Conservation (phyloP, 1,140 invertebrate genomes). For the Sarcophaga peregrina region DNA sequence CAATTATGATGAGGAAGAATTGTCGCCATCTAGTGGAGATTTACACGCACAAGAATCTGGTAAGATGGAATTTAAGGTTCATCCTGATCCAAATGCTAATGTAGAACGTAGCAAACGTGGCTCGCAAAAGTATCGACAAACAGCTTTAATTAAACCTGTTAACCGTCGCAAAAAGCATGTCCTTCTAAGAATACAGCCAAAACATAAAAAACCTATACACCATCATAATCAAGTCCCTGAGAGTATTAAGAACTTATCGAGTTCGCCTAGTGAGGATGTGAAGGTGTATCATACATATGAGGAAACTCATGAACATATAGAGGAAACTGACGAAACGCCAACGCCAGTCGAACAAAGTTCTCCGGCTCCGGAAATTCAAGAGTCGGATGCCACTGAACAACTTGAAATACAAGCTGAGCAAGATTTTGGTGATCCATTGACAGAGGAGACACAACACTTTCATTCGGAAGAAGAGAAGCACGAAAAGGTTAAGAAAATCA, state of each 20-base stretch:
- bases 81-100: constrained; percentile 28
- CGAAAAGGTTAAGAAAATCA: constrained; percentile 59
- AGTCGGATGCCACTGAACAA: constrained; percentile 18
- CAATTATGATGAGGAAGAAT: constrained; percentile 43
- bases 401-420: constrained; percentile 21
- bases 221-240: constrained; percentile 25
- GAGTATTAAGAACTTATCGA: background rate
- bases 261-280: background rate
- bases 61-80: constrained; percentile 26
- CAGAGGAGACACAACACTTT: constrained; percentile 18
- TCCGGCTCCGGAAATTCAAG: background rate
- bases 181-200: background rate
- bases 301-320: constrained; percentile 44
- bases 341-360: background rate
- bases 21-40: constrained; percentile 5
- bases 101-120: constrained; percentile 38
- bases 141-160: constrained; percentile 38
- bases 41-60: constrained; percentile 40
- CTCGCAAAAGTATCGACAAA: constrained; percentile 37
- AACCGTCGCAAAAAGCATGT: constrained; percentile 30
- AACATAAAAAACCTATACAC: constrained; percentile 14
- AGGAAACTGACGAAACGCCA: constrained; percentile 11
- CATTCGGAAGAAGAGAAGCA: constrained; percentile 38
- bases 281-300: constrained; percentile 42
- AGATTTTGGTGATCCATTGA: constrained; percentile 29